These are phyloP conservation scores for Gobio gobio DNA, from an alignment of 2,113 vertebrate genomes.

Conservation along the genomic window DNA sequence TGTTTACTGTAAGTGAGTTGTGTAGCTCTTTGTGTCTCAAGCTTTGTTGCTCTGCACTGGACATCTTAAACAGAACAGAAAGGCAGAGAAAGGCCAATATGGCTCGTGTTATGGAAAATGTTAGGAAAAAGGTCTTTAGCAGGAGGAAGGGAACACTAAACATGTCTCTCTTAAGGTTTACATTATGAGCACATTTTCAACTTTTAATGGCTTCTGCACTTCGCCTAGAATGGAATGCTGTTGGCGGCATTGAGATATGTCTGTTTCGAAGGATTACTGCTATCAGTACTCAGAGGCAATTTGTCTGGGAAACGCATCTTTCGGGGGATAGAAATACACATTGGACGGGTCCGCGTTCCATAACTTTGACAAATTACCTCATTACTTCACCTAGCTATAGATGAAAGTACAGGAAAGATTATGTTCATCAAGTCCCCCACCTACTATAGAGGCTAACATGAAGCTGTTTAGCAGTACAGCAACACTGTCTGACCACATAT, in stretches of 20 bases:
- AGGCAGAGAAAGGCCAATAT: slow-evolving; percentile 51
- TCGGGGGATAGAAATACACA: slow-evolving; percentile 63
- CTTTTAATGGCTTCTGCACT: slow-evolving; percentile 76
- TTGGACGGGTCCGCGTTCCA: slow-evolving; percentile 61
- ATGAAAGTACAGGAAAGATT: slow-evolving; percentile 61
- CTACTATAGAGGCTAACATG: slow-evolving; percentile 24
- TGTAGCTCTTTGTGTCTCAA: slow-evolving; percentile 67
- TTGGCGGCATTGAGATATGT: slow-evolving; percentile 59
- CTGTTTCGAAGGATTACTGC: slow-evolving; percentile 72
- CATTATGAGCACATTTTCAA: slow-evolving; percentile 66
- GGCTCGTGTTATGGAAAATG: slow-evolving; percentile 58
- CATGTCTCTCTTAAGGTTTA: slow-evolving; percentile 63
- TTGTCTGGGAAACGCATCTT: slow-evolving; percentile 65
- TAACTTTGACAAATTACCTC: slow-evolving; percentile 67
- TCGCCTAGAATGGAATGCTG: slow-evolving; percentile 53
- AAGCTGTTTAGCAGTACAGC: slow-evolving; percentile 29
- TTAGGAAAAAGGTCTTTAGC: slow-evolving; percentile 47
- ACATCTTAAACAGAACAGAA: slow-evolving; percentile 38
- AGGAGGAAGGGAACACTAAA: slow-evolving; percentile 48
- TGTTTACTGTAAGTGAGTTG: slow-evolving; percentile 70
- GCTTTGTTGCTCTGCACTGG: slow-evolving; percentile 41
- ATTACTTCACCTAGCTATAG: slow-evolving; percentile 60
- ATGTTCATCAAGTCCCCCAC: slow-evolving; percentile 46
- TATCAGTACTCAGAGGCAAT: slow-evolving; percentile 70
- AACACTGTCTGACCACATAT: slow-evolving; percentile 27